A percentile compares a stretch with the other conserved stretches of the same genome.
Evolutionary conservation across 2,888 invertebrate genomes (phyloP).

Genomic region (Nomada goodeniana): DNA sequence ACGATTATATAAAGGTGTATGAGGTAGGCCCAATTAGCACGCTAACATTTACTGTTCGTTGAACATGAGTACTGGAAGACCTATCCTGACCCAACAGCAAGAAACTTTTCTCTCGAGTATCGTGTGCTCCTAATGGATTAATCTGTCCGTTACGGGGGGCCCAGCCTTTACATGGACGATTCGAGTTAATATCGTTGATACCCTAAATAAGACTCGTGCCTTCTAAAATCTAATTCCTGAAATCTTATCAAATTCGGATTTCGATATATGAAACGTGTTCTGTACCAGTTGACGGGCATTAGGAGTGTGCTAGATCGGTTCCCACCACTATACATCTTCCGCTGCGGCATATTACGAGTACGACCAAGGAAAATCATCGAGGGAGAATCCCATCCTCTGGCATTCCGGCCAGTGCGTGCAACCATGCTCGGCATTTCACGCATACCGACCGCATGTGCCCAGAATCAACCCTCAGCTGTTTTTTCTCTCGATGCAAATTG

Average conservation of each 20-base stretch:
- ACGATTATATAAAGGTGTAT: no score
- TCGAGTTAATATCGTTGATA: no score
- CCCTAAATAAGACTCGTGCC: background rate
- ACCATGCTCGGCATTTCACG: slow-evolving; percentile 69
- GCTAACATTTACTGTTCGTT: no score
- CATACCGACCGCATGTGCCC: slow-evolving; percentile 58
- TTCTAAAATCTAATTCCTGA: no score
- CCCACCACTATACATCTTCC: slow-evolving; percentile 27
- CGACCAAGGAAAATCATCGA: slow-evolving; percentile 64
- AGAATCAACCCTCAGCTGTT: slow-evolving; percentile 37
- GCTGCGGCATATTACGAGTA: slow-evolving; percentile 27
- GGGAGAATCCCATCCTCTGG: slow-evolving; percentile 69
- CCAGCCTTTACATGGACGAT: no score
- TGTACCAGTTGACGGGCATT: no score
- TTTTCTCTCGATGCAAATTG: slow-evolving; percentile 51
- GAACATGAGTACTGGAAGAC: no score
- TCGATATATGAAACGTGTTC: no score
- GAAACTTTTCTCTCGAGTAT: no score
- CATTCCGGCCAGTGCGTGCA: slow-evolving; percentile 75
- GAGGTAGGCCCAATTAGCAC: no score
- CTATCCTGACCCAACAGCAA: no score
- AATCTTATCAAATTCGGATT: background rate
- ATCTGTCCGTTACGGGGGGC: background rate
- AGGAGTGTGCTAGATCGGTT: no score
- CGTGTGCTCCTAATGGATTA: background rate